Evolutionary conservation across 2,113 vertebrate genomes (phyloP), one percentile per base, ranked within the genome.

Genomic region (Prinia subflava): DNA sequence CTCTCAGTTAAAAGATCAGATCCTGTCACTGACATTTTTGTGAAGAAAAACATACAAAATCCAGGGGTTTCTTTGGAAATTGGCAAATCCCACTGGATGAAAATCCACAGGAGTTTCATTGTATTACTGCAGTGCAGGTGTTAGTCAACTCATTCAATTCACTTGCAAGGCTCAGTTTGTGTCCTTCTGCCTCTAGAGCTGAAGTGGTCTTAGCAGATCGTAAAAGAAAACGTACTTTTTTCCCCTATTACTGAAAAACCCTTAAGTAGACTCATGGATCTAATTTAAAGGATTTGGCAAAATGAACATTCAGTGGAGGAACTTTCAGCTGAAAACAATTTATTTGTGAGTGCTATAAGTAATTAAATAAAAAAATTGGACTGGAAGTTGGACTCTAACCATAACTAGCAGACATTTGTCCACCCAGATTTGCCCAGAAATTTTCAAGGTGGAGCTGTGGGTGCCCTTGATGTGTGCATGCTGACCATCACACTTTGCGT

Each of bases 301-400:
- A 97, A 83, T 13, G 10, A 91, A 47, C 49, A 44, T 41, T 81
- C 44, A 53, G 14, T 39, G 27, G 33, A 71, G 73, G 79, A 80
- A 28, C 8, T 23, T 86, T 92, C 86, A 87, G 57, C 77, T 90
- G 91, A 95, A 96, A 96, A 55, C 55, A 89, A 91, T 89, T 82
- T 93, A 46, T 75, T 75, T 83, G 25, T 47, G 63, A 90, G 91
- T 41, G 31, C 9, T 63, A 12, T 27, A 90, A 83, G 56, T 9
- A 59, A 90, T 35, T 24, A 17, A 47, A 10, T 19, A 11, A 14
- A 27, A 19, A 24, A 7, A 4, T 9, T 28, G 13, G 39, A 25
- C 27, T 52, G n/a, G 35, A 82, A 84, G 27, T n/a, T 52, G 27
- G 7, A 59, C 7, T 17, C 10, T 55, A 63, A 59, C 30, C 12